Base-by-base conservation (phyloP, 2,113 vertebrate genomes). In the Tragelaphus buxtoni region DNA sequence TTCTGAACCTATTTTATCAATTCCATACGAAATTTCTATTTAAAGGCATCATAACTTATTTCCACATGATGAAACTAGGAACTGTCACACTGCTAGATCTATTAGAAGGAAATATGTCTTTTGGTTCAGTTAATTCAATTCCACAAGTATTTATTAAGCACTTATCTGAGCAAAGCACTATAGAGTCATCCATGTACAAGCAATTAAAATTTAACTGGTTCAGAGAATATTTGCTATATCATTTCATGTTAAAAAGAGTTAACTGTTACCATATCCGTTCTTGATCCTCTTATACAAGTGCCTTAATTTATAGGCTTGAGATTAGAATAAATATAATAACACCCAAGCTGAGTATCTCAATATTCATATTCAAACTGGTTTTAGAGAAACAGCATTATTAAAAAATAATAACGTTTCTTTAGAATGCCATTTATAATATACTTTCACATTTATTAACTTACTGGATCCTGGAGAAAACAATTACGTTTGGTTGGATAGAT, bases 101-200 rank as follows among this genome's bases (percentile, higher is more conserved):
- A 92, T 97, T 97, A 97, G 96, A 96, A 96, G 90, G 84, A 97
- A 92, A 90, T 94, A 94, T 85, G 95, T 88, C 96, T 96, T 97
- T 95, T 96, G 97, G 94, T 97, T 98, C 90, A 90, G 97, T 96
- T 97, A 96, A 97, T 98, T 97, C 94, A 97, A 96, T 97, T 97
- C 69, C 92, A 79, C 65, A 96, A 97, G 96, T 97, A 97, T 96
- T 98, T 98, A 96, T 98, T 97, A 97, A 97, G 94, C 88, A 97
- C 94, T 97, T 96, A 97, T 97, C 96, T 97, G 76, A 97, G 96
- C 92, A 96, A 97, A 98, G 90, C 96, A 95, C 92, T 97, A 97
- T 95, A 90, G 95, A 97, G 94, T 95, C 92, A 98, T 85, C 88
- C 95, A 97, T 97, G 98, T 97, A 97, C 96, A 97, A 97, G 90